Percentiles rank a stretch among this genome's conserved stretches.
Conservation (phyloP, 2,797 vertebrate genomes). For the Novumbra hubbsi region DNA sequence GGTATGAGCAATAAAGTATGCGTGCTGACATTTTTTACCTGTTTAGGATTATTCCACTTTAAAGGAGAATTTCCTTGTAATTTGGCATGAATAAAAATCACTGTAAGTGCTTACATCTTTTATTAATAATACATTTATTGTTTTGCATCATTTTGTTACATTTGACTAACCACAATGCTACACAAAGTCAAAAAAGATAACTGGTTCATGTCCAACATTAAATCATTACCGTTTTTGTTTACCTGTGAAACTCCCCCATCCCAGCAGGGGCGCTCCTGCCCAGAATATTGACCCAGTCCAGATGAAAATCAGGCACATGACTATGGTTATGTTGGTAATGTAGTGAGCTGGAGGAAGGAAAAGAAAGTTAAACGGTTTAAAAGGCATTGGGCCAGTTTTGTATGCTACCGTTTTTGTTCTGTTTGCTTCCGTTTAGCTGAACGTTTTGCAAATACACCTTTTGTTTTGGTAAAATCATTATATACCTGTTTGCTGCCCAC, state of each 20-base stretch:
- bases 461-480: too few species aligned
- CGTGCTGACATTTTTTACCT: neutral
- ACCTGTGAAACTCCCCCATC: constrained; percentile 87
- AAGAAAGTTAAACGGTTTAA: neutral
- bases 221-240: constrained; percentile 16
- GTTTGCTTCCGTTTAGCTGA: too few species aligned
- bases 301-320: constrained; percentile 69
- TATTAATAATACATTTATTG: neutral
- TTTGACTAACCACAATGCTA: neutral
- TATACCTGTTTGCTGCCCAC: too few species aligned
- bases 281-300: constrained; percentile 81
- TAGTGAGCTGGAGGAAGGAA: constrained; percentile 60
- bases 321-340: constrained; percentile 72
- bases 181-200: neutral
- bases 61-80: neutral
- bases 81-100: neutral
- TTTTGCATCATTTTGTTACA: neutral
- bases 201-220: neutral
- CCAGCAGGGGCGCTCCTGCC: constrained; percentile 78
- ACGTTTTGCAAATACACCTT: too few species aligned
- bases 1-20: too few species aligned
- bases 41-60: neutral
- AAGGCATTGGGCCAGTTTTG: too few species aligned
- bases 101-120: neutral
- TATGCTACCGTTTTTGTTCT: too few species aligned